Evolutionary conservation across 2,888 invertebrate genomes (phyloP).

Genomic region (Brenthis ino): DNA sequence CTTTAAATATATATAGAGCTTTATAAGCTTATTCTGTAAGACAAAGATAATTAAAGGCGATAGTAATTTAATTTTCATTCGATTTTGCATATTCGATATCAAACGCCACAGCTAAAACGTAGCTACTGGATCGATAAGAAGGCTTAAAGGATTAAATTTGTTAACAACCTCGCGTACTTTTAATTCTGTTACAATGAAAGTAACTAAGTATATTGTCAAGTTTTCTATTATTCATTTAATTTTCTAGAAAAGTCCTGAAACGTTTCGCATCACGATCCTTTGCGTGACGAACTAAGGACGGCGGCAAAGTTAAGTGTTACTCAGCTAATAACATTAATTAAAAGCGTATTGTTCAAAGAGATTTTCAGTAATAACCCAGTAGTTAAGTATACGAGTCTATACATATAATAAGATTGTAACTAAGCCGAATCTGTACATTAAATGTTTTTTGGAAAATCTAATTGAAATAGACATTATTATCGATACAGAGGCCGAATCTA

Average conservation of each 20-base stretch:
- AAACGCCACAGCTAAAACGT: constrained; percentile 4
- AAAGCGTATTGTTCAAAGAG: constrained; percentile 43
- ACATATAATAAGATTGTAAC: no score
- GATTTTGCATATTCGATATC: constrained; percentile 2
- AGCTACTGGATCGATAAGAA: constrained; percentile 6
- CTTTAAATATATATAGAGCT: no score
- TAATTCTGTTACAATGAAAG: constrained; percentile 20
- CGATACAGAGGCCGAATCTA: no score
- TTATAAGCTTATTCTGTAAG: background rate
- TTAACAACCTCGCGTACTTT: constrained; percentile 16
- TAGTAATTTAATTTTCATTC: constrained; percentile 8
- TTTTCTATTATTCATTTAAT: constrained; percentile 28
- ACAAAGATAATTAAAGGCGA: background rate
- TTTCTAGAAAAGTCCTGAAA: constrained; percentile 22
- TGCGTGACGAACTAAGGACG: constrained; percentile 43
- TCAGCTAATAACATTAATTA: constrained; percentile 50
- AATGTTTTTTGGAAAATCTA: no score
- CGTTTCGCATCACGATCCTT: constrained; percentile 32
- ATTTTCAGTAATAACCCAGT: constrained; percentile 47
- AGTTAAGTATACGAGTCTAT: constrained; percentile 45
- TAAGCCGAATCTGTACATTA: no score
- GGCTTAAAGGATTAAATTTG: constrained; percentile 23
- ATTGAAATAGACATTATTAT: no score
- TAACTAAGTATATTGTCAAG: constrained; percentile 16
- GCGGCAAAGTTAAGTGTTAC: constrained; percentile 46